Evolutionary conservation across 2,797 vertebrate genomes (phyloP), one percentile per base, ranked within the genome.

Genomic region (Sebastes variabilis): DNA sequence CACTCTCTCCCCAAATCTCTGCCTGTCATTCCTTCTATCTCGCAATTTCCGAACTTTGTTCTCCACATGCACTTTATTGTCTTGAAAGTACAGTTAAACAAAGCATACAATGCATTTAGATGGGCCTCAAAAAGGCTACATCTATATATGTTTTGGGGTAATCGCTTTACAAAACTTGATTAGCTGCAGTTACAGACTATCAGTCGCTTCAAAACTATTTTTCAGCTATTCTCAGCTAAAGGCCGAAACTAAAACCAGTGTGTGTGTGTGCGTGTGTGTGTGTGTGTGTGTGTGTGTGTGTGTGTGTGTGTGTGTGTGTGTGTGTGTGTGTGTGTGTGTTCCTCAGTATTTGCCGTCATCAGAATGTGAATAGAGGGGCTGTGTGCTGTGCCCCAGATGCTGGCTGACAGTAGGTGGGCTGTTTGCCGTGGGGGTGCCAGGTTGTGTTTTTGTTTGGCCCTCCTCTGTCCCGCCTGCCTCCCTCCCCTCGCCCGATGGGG

Each of bases 391-490:
- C 4, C 75, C 89, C 94, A 93, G 94, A 94, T 94, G 91, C 92
- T 79, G 82, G 87, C 81, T 84, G 89, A 86, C 93, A 80, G 91
- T 91, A 94, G 93, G 93, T 91, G 92, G 92, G 90, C 92, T 94
- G 91, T 95, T 94, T 94, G 93, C 91, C 32, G 73, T 89, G 86
- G 93, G 93, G 93, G 90, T 93, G 92, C 90, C 89, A 91, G 90
- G 90, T 92, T 94, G 92, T 94, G 90, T 93, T 94, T 94, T 95
- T 95, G 92, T 94, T 94, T 92, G 92, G 85, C 92, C 89, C 89
- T 93, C 93, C 93, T 91, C 87, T 87, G 83, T 87, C 88, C 88
- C 85, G 87, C 91, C 91, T 90, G 80, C 83, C 84, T 91, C 93
- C 91, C 92, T 92, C 88, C 92, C 80, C 81, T 83, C 10, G 10